A percentile compares a stretch with the other conserved stretches of the same genome.
Evolutionary conservation across 2,888 invertebrate genomes (phyloP).

Genomic region (Caenorhabditis becei): DNA sequence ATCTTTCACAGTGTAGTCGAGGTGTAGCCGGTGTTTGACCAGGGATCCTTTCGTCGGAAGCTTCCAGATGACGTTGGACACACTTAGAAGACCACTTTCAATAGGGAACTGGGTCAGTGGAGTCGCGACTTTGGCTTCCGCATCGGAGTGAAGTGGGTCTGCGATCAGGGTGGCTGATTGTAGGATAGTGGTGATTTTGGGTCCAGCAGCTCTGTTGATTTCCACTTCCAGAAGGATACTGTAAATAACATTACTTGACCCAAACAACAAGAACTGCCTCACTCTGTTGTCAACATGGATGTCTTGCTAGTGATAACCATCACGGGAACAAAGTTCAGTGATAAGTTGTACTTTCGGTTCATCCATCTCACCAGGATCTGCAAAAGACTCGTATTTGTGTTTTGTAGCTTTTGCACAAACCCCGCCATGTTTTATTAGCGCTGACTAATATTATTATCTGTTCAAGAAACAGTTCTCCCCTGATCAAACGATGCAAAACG

Average conservation of each 20-base stretch:
- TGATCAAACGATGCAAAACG: slow-evolving; percentile 25
- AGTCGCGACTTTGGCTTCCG: slow-evolving; percentile 25
- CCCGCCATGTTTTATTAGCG: background rate
- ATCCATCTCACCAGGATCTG: slow-evolving; percentile 77
- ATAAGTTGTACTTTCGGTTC: slow-evolving; percentile 64
- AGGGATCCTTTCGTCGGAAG: slow-evolving; percentile 51
- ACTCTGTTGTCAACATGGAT: slow-evolving; percentile 73
- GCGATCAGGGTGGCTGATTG: slow-evolving; percentile 50
- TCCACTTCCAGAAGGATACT: slow-evolving; percentile 77
- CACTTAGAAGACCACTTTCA: slow-evolving; percentile 33
- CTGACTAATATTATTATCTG: slow-evolving; percentile 16
- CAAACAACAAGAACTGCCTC: background rate
- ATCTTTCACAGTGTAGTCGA: slow-evolving; percentile 40
- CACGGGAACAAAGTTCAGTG: slow-evolving; percentile 71
- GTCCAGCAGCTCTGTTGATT: slow-evolving; percentile 67
- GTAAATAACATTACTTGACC: slow-evolving; percentile 10
- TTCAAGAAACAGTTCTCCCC: slow-evolving; percentile 35
- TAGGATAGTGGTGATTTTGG: slow-evolving; percentile 65
- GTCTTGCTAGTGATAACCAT: slow-evolving; percentile 70
- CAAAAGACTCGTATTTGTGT: slow-evolving; percentile 10
- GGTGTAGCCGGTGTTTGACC: slow-evolving; percentile 53
- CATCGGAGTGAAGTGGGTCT: slow-evolving; percentile 13
- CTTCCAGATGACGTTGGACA: slow-evolving; percentile 51
- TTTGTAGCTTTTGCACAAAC: background rate
- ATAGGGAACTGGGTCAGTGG: slow-evolving; percentile 41